A percentile compares a stretch with the other conserved stretches of the same genome.
phyloP scores from a whole-genome alignment of 2,113 vertebrate genomes.

The Lepisosteus oculatus region DNA sequence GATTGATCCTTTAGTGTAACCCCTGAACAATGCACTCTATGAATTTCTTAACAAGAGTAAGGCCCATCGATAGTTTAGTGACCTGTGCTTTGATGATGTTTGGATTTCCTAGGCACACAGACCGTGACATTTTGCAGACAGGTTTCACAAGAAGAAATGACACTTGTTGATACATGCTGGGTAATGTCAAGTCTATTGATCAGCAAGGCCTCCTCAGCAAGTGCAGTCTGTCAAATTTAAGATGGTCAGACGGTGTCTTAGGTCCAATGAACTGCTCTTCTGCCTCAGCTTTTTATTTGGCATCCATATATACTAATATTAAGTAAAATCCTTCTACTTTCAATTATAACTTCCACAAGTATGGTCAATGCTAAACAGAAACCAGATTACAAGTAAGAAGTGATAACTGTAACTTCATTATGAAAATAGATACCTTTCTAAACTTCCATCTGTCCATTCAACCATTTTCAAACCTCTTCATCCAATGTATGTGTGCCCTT shows the following conservation, averaged over 20 bases:
- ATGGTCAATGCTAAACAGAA: too few species aligned
- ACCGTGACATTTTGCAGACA: slow-evolving; percentile 44
- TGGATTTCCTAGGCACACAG: slow-evolving; percentile 39
- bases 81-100: slow-evolving; percentile 56
- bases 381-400: too few species aligned
- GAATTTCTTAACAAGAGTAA: slow-evolving; percentile 39
- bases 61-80: slow-evolving; percentile 56
- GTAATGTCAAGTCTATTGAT: slow-evolving; percentile 27
- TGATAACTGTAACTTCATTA: too few species aligned
- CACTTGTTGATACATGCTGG: slow-evolving; percentile 17
- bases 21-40: slow-evolving; percentile 32
- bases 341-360: too few species aligned
- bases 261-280: neutral
- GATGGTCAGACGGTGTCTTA: neutral
- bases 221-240: slow-evolving; percentile 17
- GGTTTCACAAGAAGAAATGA: slow-evolving; percentile 27
- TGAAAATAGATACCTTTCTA: too few species aligned
- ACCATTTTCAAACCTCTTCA: too few species aligned
- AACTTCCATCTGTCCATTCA: too few species aligned
- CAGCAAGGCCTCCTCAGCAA: slow-evolving; percentile 27
- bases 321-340: too few species aligned
- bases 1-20: neutral
- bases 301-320: neutral
- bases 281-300: neutral
- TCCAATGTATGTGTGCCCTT: too few species aligned